Evolutionary conservation across 2,888 invertebrate species (phyloP).

Genomic region (Cantharis rufa): DNA sequence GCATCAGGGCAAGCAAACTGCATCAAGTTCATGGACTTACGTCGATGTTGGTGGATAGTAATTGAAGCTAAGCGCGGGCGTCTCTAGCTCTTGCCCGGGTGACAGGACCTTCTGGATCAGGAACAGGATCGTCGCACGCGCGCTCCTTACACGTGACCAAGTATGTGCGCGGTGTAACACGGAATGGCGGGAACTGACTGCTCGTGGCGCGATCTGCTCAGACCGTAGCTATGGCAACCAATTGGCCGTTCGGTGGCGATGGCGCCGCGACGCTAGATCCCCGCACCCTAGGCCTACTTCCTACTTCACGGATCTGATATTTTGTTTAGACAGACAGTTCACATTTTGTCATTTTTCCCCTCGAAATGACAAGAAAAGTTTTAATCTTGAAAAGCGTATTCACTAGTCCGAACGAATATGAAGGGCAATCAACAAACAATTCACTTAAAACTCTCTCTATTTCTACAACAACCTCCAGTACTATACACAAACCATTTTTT

Average conservation of each 20-base stretch:
- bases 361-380: constrained; percentile 7
- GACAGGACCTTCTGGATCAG: constrained; percentile 44
- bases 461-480: not conserved
- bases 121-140: constrained; percentile 51
- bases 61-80: constrained; percentile 53
- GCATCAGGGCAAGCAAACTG: constrained; percentile 28
- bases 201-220: constrained; percentile 46
- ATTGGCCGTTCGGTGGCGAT: constrained; percentile 51
- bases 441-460: not conserved
- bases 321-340: constrained; percentile 29
- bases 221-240: constrained; percentile 55
- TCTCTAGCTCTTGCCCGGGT: constrained; percentile 48
- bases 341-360: constrained; percentile 14
- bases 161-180: constrained; percentile 56
- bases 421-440: constrained; percentile 5
- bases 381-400: constrained; percentile 6
- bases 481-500: not conserved
- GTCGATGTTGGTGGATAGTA: constrained; percentile 52
- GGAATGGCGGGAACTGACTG: constrained; percentile 53
- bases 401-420: constrained; percentile 1
- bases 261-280: constrained; percentile 54
- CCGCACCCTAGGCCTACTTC: constrained; percentile 34
- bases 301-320: constrained; percentile 28
- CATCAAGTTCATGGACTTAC: constrained; percentile 35
- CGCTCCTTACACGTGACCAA: constrained; percentile 51